Conservation (phyloP, 2,797 vertebrate species). For the Paguma larvata region DNA sequence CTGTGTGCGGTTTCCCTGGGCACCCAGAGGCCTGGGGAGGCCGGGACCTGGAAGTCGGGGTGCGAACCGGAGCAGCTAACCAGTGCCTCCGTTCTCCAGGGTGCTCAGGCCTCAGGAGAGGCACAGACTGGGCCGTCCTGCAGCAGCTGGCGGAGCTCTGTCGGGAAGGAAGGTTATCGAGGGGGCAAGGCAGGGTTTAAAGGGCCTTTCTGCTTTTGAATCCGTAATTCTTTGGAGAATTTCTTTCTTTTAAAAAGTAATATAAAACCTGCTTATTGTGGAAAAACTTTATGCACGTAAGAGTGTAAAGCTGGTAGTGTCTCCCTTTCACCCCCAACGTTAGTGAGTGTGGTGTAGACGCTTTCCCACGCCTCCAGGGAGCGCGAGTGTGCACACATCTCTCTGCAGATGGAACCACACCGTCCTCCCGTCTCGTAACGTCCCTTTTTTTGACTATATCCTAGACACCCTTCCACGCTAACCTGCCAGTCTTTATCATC, state of each 20-base stretch:
- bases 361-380: background rate
- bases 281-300: background rate
- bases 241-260: background rate
- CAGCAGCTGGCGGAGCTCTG: background rate
- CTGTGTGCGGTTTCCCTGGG: background rate
- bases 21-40: background rate
- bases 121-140: background rate
- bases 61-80: background rate
- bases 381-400: background rate
- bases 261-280: background rate
- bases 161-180: background rate
- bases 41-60: background rate
- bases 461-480: background rate
- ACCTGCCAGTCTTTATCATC: background rate
- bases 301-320: background rate
- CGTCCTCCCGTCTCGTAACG: background rate
- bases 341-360: background rate
- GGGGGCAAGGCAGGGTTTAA: background rate
- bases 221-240: background rate
- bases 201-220: slow-evolving; percentile 11
- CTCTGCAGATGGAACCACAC: background rate
- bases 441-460: background rate
- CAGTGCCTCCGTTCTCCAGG: too few relatives aligned
- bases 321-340: background rate
- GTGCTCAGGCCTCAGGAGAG: background rate